Base-by-base conservation (phyloP, 2,113 vertebrate genomes). In the Lontra canadensis region DNA sequence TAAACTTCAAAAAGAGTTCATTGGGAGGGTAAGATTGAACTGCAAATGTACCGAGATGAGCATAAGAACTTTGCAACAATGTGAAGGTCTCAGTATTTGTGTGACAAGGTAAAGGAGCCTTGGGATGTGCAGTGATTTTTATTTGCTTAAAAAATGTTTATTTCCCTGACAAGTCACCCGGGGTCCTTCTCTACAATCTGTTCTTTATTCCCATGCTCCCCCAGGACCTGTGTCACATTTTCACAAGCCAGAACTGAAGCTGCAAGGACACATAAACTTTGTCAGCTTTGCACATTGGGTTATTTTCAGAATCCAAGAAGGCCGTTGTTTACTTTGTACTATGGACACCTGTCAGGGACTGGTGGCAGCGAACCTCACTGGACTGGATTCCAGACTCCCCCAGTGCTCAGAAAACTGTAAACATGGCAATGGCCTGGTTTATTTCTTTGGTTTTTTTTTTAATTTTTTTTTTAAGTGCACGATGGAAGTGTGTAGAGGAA, bases 181-280 rank as follows among this genome's bases (percentile, higher is more conserved):
- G 74, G 95, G 90, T 98, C 71, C 86, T 98, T 98, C 97, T 98
- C 97, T 98, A 93, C 93, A 97, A 89, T 97, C 36, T 97, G 98
- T 92, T 98, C 96, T 98, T 95, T 97, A 96, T 93, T 0, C 34
- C 80, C 94, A 34, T 52, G 97, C 88, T 98, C 96, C 91, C 81
- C 85, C 93, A 98, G 98, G 98, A 98, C 92, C 95, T 73, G 49
- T 96, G 97, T 96, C 98, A 98, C 95, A 97, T 96, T 97, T 97
- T 96, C 82, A 95, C 89, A 98, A 96, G 98, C 97, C 97, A 97
- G 96, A 98, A 98, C 96, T 97, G 97, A 98, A 98, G 89, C 97
- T 98, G 81, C 98, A 96, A 98, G 95, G 94, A 92, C 86, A 97
- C 73, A 97, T 92, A 98, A 97, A 98, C 69, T 65, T 96, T 98